Percentiles rank a stretch among this genome's conserved stretches.
Evolutionary conservation across 53 echinoderm and acorn worm species (phyloP).

Genomic region (Zoroaster sp.): DNA sequence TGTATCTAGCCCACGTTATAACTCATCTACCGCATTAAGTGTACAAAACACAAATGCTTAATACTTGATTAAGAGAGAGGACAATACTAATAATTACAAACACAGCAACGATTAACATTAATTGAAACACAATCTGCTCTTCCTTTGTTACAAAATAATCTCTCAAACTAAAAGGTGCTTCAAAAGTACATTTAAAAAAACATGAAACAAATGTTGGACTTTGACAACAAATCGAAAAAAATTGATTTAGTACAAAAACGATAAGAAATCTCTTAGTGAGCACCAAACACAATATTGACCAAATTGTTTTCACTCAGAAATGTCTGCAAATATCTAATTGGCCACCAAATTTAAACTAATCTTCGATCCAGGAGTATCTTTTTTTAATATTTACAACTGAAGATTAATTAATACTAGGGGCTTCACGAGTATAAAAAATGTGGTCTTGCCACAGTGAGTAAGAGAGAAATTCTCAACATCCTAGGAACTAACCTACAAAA

Average conservation of each 20-base stretch:
- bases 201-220: conserved; percentile 25
- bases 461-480: conserved; percentile 23
- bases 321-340: neutral
- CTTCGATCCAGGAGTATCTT: neutral
- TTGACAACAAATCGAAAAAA: neutral
- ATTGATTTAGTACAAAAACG: neutral
- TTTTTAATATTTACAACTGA: conserved; percentile 34
- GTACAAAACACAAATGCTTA: conserved; percentile 50
- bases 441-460: conserved; percentile 1
- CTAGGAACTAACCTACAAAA: conserved; percentile 29
- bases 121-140: conserved; percentile 8
- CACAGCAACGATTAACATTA: conserved; percentile 55
- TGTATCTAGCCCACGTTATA: conserved; percentile 24
- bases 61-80: conserved; percentile 56
- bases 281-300: conserved; percentile 31
- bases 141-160: conserved; percentile 44
- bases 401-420: conserved; percentile 5
- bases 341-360: neutral
- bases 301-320: neutral
- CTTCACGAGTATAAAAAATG: conserved; percentile 15
- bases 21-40: conserved; percentile 49
- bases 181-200: neutral
- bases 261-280: neutral
- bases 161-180: conserved; percentile 32
- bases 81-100: conserved; percentile 38